phyloP scores from a whole-genome alignment of 1,140 invertebrate species.

The Aphis gossypii region DNA sequence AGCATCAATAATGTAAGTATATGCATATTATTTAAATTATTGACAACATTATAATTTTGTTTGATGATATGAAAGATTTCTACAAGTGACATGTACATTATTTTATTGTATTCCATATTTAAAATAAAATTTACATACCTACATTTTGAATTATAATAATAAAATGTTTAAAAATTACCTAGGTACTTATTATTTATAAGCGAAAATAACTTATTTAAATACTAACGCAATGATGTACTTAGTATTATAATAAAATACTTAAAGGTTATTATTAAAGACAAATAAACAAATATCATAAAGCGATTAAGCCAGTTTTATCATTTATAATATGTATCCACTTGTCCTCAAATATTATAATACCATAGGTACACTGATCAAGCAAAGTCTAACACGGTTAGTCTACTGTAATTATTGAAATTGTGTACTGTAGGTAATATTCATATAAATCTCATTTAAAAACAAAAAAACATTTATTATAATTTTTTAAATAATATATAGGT shows the following conservation, averaged over 20 bases:
- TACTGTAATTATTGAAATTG: neutral
- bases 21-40: neutral
- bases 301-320: neutral
- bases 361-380: neutral
- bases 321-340: neutral
- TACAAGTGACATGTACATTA: neutral
- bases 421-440: neutral
- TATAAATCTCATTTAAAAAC: neutral
- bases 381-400: too few relatives aligned
- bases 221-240: neutral
- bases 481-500: neutral
- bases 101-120: neutral
- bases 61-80: neutral
- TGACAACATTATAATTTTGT: neutral
- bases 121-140: neutral
- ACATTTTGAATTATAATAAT: neutral
- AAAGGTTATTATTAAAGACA: neutral
- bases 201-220: neutral
- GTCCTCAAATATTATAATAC: neutral
- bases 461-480: neutral
- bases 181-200: neutral
- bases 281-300: neutral
- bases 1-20: neutral
- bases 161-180: neutral
- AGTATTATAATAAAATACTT: neutral